Percentiles rank a stretch among this genome's conserved stretches.
Evolutionary conservation across 2,888 invertebrate species (phyloP).

Genomic region (Tetragnatha montana): DNA sequence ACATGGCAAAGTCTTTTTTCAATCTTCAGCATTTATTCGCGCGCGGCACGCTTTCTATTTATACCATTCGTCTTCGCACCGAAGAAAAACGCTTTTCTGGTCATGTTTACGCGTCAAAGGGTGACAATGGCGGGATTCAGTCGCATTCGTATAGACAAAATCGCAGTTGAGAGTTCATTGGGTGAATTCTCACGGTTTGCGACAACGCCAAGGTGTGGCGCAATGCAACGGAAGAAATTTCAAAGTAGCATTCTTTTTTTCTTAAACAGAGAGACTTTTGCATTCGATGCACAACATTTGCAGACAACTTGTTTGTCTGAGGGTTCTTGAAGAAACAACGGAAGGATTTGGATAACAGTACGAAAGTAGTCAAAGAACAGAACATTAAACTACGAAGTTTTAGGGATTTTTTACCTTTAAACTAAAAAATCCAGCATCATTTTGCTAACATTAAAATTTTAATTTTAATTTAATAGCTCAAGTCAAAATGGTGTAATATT

Average conservation of each 20-base stretch:
- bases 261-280: neutral
- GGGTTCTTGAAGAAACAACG: no score
- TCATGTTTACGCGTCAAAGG: neutral
- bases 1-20: slow-evolving; percentile 25
- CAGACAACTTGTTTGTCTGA: no score
- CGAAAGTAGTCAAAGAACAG: no score
- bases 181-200: neutral
- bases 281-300: no score
- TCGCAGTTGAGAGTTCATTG: neutral
- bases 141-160: neutral
- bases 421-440: no score
- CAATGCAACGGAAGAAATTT: neutral
- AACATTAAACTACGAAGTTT: no score
- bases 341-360: no score
- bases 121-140: neutral
- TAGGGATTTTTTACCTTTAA: no score
- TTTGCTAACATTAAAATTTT: no score
- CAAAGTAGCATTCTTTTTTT: neutral
- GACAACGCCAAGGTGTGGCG: neutral
- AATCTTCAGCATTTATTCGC: slow-evolving; percentile 17
- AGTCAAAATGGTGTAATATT: no score
- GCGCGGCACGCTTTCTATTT: slow-evolving; percentile 25
- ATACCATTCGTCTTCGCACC: slow-evolving; percentile 10
- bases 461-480: no score
- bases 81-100: neutral